Conservation (phyloP, 2,113 vertebrate species). For the Brachyhypopomus occidentalis region DNA sequence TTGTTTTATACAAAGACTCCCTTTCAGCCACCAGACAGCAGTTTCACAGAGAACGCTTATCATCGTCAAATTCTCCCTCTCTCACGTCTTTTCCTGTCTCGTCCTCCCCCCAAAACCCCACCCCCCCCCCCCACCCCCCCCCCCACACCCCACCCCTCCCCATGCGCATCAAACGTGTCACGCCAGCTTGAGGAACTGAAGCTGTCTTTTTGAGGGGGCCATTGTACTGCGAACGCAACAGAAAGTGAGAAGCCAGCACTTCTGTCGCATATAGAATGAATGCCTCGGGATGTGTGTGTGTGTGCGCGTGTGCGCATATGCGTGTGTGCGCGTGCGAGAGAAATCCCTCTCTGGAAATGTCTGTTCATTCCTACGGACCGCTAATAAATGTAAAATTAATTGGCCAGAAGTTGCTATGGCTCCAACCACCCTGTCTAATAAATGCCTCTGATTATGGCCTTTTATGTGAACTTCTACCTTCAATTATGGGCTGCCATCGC, state of each 20-base stretch:
- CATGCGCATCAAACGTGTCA: constrained; percentile 52
- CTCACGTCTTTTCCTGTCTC: neutral
- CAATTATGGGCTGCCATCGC: neutral
- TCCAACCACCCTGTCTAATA: neutral
- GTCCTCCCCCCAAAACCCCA: constrained; percentile 10
- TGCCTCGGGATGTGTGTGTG: too few relatives aligned
- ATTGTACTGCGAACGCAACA: neutral
- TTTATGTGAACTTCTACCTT: too few relatives aligned
- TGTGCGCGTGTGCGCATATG: too few relatives aligned
- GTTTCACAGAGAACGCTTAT: constrained; percentile 55
- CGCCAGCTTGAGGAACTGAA: constrained; percentile 50
- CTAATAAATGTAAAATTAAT: too few relatives aligned
- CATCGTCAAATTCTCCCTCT: constrained; percentile 54
- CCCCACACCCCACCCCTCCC: constrained; percentile 58
- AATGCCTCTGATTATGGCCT: too few relatives aligned
- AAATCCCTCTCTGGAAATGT: too few relatives aligned
- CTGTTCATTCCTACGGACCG: neutral
- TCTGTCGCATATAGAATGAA: neutral
- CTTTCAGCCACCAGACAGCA: constrained; percentile 54
- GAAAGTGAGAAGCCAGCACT: neutral
- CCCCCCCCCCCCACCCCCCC: constrained; percentile 49
- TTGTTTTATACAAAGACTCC: constrained; percentile 57
- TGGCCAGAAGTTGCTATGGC: neutral
- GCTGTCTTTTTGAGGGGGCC: neutral
- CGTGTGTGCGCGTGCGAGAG: too few relatives aligned